Conservation (phyloP, 1,140 invertebrate genomes). For the Nasonia longicornis region DNA sequence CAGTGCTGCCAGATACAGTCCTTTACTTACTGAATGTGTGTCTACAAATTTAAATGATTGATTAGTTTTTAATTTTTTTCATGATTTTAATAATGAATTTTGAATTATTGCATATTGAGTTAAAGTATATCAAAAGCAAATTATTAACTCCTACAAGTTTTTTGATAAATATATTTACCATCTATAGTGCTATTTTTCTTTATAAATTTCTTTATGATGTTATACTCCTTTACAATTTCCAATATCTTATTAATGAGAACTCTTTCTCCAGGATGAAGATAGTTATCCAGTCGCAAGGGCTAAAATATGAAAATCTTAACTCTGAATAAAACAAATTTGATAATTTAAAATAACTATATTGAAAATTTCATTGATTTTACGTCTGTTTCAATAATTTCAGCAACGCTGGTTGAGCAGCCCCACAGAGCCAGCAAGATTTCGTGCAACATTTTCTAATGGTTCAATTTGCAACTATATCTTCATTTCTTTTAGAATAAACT, state of each 20-base stretch:
- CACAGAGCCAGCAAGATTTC: constrained; percentile 65
- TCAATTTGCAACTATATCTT: background rate
- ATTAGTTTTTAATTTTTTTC: no score
- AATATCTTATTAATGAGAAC: constrained; percentile 61
- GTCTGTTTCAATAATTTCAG: constrained; percentile 60
- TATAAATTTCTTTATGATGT: constrained; percentile 60
- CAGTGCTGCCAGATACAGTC: constrained; percentile 73
- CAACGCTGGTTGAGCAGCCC: constrained; percentile 63
- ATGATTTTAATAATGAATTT: no score
- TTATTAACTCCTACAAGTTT: background rate
- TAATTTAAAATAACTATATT: constrained; percentile 30
- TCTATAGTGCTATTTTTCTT: constrained; percentile 52
- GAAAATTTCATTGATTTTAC: constrained; percentile 52
- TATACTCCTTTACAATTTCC: constrained; percentile 60
- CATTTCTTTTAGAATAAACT: background rate
- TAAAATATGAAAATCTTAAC: constrained; percentile 47
- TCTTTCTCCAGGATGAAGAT: constrained; percentile 64
- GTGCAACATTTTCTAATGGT: constrained; percentile 60
- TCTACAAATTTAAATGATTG: constrained; percentile 48
- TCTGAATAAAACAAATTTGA: constrained; percentile 29
- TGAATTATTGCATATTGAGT: background rate
- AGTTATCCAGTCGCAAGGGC: constrained; percentile 60
- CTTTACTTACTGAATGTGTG: constrained; percentile 52
- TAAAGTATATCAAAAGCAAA: background rate
- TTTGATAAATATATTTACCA: constrained; percentile 25